These are phyloP conservation scores for Drosophila bocqueti DNA, from an alignment of 1,140 invertebrate genomes.

Conservation along the genomic window DNA sequence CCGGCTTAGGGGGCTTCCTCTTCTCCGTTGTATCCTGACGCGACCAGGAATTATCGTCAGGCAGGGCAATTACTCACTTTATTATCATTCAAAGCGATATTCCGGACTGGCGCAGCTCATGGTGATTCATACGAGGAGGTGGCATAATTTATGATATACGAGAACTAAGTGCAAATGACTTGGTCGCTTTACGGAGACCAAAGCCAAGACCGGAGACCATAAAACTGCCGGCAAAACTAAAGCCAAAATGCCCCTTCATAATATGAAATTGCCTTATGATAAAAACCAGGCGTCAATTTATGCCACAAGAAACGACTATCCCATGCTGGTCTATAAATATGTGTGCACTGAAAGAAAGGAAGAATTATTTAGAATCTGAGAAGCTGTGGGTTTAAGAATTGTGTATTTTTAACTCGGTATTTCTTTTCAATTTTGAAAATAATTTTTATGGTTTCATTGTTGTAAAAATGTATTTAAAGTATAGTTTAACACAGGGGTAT, in stretches of 20 bases:
- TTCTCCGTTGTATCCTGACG: not conserved
- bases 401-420: not conserved
- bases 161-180: constrained; percentile 75
- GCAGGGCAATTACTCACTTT: constrained; percentile 42
- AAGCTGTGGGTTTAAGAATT: no score
- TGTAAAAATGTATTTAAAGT: no score
- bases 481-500: no score
- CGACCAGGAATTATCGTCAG: constrained; percentile 24
- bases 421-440: not conserved
- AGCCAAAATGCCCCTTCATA: constrained; percentile 62
- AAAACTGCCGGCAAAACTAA: constrained; percentile 68
- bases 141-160: constrained; percentile 68
- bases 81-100: constrained; percentile 51
- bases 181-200: constrained; percentile 53
- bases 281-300: constrained; percentile 78
- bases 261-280: constrained; percentile 79
- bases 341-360: not conserved
- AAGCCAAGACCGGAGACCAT: constrained; percentile 53
- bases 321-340: not conserved
- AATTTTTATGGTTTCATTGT: no score
- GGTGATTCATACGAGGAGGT: constrained; percentile 54
- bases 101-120: constrained; percentile 31
- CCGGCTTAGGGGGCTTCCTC: constrained; percentile 39
- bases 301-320: constrained; percentile 48
- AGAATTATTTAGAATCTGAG: no score